A percentile compares a stretch with the other conserved stretches of the same genome.
phyloP scores from a whole-genome alignment of 30 jellyfish, hydroid and myxozoan species.

The Aurelia aurita complex sp. Pacific region DNA sequence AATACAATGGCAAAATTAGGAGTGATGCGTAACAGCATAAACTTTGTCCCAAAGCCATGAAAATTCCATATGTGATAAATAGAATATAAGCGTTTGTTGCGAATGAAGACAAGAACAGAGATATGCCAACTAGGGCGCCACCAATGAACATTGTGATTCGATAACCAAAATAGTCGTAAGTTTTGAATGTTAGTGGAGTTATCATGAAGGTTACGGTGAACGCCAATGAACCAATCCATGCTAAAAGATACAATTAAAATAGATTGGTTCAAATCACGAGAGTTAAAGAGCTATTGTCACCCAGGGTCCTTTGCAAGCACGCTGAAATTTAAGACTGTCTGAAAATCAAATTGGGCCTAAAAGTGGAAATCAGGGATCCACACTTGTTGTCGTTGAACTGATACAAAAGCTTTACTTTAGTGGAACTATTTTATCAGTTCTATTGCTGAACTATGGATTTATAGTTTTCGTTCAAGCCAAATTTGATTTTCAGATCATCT shows the following conservation, averaged over 20 bases:
- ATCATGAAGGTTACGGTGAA: constrained; percentile 53
- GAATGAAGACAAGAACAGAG: constrained; percentile 61
- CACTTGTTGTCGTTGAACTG: too few relatives aligned
- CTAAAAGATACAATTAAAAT: constrained; percentile 6
- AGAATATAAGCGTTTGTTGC: constrained; percentile 48
- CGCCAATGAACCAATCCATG: constrained; percentile 85
- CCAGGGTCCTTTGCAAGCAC: too few relatives aligned
- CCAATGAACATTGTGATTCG: constrained; percentile 74
- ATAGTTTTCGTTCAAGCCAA: too few relatives aligned
- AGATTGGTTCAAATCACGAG: too few relatives aligned
- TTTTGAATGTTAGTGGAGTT: constrained; percentile 62
- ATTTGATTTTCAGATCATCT: too few relatives aligned
- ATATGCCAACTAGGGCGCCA: constrained; percentile 59
- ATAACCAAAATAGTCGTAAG: constrained; percentile 40
- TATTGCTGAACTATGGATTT: too few relatives aligned
- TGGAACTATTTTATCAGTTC: too few relatives aligned
- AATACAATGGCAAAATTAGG: constrained; percentile 66
- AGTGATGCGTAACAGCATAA: constrained; percentile 60
- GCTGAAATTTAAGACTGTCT: too few relatives aligned
- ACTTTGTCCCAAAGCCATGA: constrained; percentile 72
- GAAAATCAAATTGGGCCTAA: too few relatives aligned
- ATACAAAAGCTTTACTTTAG: too few relatives aligned
- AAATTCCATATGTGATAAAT: constrained; percentile 62
- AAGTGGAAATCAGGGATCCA: too few relatives aligned
- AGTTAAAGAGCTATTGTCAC: too few relatives aligned